A percentile compares a stretch with the other conserved stretches of the same genome.
phyloP scores from a whole-genome alignment of 1,140 invertebrate species.

The Eriosoma lanigerum region DNA sequence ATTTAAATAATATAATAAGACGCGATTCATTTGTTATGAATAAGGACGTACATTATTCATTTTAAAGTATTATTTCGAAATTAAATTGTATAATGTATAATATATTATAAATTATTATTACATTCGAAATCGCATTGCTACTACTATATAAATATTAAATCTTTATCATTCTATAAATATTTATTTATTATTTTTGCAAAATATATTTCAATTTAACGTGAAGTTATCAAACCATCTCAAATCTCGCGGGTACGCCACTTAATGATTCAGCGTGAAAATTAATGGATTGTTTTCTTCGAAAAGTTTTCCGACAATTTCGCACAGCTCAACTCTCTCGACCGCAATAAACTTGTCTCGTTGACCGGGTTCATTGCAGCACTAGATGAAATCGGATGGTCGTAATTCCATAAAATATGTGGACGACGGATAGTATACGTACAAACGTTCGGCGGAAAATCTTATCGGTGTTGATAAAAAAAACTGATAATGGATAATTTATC shows the following conservation, averaged over 20 bases:
- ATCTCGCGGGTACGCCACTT: not conserved
- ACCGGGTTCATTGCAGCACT: conserved; percentile 21
- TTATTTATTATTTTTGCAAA: too few species aligned
- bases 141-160: too few species aligned
- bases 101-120: too few species aligned
- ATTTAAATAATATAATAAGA: too few species aligned
- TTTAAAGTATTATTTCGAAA: too few species aligned
- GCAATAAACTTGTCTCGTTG: conserved; percentile 20
- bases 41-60: too few species aligned
- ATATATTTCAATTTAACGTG: too few species aligned
- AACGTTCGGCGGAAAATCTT: conserved; percentile 29
- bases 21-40: too few species aligned
- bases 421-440: not conserved
- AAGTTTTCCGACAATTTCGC: not conserved
- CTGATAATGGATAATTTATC: conserved; percentile 48
- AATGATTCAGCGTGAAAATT: conserved; percentile 12
- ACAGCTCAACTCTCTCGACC: conserved; percentile 2
- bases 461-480: conserved; percentile 29
- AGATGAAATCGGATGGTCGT: conserved; percentile 21
- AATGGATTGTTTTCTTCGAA: not conserved
- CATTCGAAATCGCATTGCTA: too few species aligned
- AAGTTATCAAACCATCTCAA: too few species aligned
- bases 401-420: conserved; percentile 41
- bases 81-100: too few species aligned
- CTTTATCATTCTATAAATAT: too few species aligned